Evolutionary conservation across 2,888 invertebrate species (phyloP), one percentile per base, ranked within the genome.

Genomic region (Nyleta sp.): DNA sequence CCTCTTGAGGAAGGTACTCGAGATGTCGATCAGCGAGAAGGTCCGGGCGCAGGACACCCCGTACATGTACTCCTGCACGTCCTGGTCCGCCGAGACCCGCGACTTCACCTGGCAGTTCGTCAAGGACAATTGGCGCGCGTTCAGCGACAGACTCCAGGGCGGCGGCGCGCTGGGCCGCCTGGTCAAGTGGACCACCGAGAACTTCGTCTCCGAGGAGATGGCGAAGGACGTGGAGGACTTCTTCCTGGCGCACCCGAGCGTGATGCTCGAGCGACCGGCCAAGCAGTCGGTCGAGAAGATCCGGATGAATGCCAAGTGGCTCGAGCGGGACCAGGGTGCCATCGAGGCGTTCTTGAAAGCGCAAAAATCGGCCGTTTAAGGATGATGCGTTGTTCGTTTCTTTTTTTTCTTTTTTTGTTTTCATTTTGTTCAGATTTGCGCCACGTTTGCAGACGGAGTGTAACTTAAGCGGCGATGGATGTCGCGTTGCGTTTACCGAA

Each of bases 221-320:
- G 97, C 97, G 6, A 87, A 91, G 42, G 98, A 98, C 89, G 94
- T 98, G 38, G 96, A 97, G 89, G 92, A 92, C 79, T 97, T 96
- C 92, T 98, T 98, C 92, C 91, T 92, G 78, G 91, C 92, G 17
- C 94, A 96, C 90, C 93, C 93, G 78, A 94, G 44, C 95, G 53
- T 95, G 96, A 1, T 96, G 96, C 65, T 96, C 0, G 97, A 98
- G 89, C 94, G 98, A 84, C 95, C 96, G 22, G 95, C 98, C 60
- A 96, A 97, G 86, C 98, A 98, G 91, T 95, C 96, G 55, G 93
- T 97, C 24, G 99, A 99, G 92, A 97, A 96, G 31, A 96, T 98
- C 85, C 94, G 95, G 80, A 93, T 98, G 80, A 98, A 98, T 91
- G 94, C 95, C 2, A 94, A 95, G 50, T 98, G 98, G 97, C 93